Evolutionary conservation across 1,140 invertebrate genomes (phyloP).

Genomic region (Cyclina sinensis): DNA sequence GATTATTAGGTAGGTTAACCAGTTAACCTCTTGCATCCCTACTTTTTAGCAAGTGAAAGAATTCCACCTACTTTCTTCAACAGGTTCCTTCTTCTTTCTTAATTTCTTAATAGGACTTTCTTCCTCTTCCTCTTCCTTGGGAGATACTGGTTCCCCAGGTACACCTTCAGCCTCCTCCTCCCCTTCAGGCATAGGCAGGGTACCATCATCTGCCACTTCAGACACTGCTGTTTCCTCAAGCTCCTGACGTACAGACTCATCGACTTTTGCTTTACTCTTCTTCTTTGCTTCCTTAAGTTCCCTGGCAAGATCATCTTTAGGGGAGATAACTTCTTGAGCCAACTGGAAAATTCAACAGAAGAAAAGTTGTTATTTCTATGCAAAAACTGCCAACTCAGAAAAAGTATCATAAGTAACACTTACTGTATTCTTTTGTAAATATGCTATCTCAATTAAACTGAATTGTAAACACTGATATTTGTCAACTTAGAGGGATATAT

Average conservation of each 20-base stretch:
- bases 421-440: no score
- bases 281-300: constrained; percentile 75
- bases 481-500: no score
- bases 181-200: constrained; percentile 70
- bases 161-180: constrained; percentile 8
- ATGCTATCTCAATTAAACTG: no score
- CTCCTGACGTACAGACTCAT: constrained; percentile 70
- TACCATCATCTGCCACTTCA: constrained; percentile 70
- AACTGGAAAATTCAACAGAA: constrained; percentile 18
- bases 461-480: no score
- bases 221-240: constrained; percentile 48
- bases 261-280: constrained; percentile 75
- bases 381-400: no score
- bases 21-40: no score
- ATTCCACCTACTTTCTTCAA: constrained; percentile 56
- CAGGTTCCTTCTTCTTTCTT: constrained; percentile 56
- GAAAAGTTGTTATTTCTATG: no score
- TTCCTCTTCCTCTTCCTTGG: constrained; percentile 46
- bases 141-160: constrained; percentile 13
- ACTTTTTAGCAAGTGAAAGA: no score
- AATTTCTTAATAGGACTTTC: constrained; percentile 58
- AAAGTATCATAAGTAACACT: no score
- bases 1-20: no score
- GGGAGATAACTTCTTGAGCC: constrained; percentile 61
- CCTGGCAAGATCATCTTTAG: constrained; percentile 76